phyloP scores from a whole-genome alignment of 2,797 vertebrate species.

The Coendou prehensilis region DNA sequence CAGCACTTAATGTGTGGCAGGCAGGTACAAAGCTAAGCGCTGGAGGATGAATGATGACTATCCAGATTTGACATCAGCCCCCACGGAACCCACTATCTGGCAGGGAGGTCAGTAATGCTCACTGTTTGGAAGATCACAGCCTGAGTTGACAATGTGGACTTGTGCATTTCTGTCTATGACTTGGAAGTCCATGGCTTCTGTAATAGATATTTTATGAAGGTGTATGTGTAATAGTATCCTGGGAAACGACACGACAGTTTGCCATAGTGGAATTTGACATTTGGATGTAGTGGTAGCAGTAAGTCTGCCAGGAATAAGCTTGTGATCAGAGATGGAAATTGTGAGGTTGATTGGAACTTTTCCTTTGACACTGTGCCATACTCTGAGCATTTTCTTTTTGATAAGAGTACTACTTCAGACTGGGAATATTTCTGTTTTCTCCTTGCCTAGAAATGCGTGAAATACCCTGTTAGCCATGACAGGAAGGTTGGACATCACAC shows the following conservation, averaged over 20 bases:
- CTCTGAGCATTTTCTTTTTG: neutral
- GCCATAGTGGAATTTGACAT: neutral
- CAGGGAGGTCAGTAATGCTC: neutral
- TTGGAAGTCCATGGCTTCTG: neutral
- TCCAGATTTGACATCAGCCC: neutral
- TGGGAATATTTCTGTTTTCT: constrained; percentile 5
- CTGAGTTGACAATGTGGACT: neutral
- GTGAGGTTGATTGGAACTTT: neutral
- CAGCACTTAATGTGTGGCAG: neutral
- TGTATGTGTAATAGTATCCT: neutral
- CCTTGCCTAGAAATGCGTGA: neutral
- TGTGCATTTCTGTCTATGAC: neutral
- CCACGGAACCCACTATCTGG: neutral
- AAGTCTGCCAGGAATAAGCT: neutral
- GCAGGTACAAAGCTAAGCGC: neutral
- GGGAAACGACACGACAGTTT: neutral
- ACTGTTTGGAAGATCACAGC: neutral
- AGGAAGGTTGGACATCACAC: neutral
- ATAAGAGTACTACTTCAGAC: neutral
- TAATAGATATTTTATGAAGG: neutral
- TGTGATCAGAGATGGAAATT: neutral
- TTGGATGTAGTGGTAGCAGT: neutral
- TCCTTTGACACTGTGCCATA: neutral
- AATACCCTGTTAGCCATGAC: neutral
- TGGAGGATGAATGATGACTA: neutral